Conservation (phyloP, 2,113 vertebrate species). For the Acanthochromis polyacanthus region DNA sequence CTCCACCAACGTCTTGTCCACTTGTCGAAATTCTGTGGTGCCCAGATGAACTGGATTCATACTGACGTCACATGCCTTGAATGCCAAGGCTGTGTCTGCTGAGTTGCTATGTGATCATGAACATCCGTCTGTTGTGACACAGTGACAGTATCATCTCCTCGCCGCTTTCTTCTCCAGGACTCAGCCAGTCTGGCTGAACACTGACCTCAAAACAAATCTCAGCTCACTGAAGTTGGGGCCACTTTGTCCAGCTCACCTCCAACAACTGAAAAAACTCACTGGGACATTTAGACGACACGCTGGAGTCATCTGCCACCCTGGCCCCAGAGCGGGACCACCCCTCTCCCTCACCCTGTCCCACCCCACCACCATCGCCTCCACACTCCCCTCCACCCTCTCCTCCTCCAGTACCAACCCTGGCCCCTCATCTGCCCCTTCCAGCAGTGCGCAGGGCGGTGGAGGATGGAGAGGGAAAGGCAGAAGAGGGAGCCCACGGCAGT, state of each 20-base stretch:
- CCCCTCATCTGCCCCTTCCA: constrained; percentile 85
- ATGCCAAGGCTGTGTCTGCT: constrained; percentile 12
- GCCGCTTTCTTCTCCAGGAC: constrained; percentile 3
- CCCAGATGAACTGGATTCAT: constrained; percentile 35
- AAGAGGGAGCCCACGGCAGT: constrained; percentile 85
- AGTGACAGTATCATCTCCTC: not conserved
- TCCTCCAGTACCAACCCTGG: constrained; percentile 64
- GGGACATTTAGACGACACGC: constrained; percentile 60
- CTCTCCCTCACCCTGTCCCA: constrained; percentile 82
- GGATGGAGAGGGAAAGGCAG: constrained; percentile 85
- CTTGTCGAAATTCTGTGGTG: constrained; percentile 24
- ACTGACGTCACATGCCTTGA: not conserved
- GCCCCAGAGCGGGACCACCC: constrained; percentile 90
- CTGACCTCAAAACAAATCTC: constrained; percentile 11
- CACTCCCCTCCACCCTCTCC: constrained; percentile 55
- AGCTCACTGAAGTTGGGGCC: not conserved
- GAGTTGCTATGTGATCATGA: not conserved
- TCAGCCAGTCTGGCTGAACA: not conserved
- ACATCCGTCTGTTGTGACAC: not conserved
- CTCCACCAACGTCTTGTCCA: constrained; percentile 40
- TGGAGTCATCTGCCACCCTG: constrained; percentile 83
- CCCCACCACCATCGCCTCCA: constrained; percentile 64
- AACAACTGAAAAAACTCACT: constrained; percentile 17
- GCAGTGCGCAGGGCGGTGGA: constrained; percentile 86
- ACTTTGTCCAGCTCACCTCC: constrained; percentile 1